A percentile compares a stretch with the other conserved stretches of the same genome.
phyloP scores from a whole-genome alignment of 2,797 vertebrate species.

The Garrulus glandarius region DNA sequence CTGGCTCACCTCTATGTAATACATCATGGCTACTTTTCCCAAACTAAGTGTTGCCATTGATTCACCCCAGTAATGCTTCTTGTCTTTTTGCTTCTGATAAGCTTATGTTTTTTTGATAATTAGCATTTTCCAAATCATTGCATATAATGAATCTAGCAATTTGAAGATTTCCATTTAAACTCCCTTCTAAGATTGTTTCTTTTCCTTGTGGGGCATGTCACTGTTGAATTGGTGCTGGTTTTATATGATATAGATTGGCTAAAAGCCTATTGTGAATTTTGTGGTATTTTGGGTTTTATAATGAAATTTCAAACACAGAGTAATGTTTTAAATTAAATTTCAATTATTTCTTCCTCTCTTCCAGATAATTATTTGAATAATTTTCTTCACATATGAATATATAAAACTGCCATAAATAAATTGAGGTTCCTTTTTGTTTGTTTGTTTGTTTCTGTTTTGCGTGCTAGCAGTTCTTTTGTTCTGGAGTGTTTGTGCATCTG shows the following conservation, averaged over 20 bases:
- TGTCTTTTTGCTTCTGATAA: neutral
- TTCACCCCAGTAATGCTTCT: neutral
- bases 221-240: neutral
- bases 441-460: neutral
- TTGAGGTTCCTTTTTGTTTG: neutral
- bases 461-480: neutral
- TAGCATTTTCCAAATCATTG: neutral
- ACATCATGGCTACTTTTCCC: neutral
- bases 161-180: neutral
- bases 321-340: constrained; percentile 16
- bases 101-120: neutral
- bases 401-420: neutral
- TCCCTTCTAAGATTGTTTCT: neutral
- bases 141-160: neutral
- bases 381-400: neutral
- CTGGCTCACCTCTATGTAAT: neutral
- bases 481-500: neutral
- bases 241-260: neutral
- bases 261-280: neutral
- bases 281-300: constrained; percentile 11
- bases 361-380: neutral
- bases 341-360: constrained; percentile 34
- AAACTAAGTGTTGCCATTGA: neutral
- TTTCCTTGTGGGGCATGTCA: neutral
- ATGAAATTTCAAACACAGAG: neutral